Evolutionary conservation across 1,140 invertebrate genomes (phyloP).

Genomic region (Lepidurus packardi): DNA sequence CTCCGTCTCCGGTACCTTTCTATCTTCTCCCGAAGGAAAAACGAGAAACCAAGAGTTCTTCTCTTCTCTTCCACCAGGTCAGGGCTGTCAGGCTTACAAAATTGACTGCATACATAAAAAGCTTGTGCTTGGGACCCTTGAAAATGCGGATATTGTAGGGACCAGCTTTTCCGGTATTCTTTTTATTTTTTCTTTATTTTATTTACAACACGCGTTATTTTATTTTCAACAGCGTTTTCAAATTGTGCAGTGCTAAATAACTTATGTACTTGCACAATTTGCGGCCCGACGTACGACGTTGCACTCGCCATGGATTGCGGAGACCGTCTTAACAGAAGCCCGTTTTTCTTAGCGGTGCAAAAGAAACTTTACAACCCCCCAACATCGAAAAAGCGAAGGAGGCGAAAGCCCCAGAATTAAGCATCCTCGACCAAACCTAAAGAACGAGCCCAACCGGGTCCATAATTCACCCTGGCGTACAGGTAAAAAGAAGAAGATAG

Average conservation of each 20-base stretch:
- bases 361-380: not conserved
- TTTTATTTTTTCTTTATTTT: not conserved
- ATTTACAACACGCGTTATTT: too few species aligned
- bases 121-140: not conserved
- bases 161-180: not conserved
- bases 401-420: not conserved
- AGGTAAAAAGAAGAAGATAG: not conserved
- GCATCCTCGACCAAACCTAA: not conserved
- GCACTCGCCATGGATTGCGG: not conserved
- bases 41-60: not conserved
- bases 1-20: not conserved
- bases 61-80: not conserved
- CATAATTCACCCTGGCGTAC: slow-evolving; percentile 21
- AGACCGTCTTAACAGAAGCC: not conserved
- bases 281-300: not conserved
- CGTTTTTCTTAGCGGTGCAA: not conserved
- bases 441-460: slow-evolving; percentile 10
- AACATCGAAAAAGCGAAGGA: not conserved
- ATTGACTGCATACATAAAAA: slow-evolving; percentile 22
- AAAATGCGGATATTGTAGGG: not conserved
- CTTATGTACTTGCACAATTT: too few species aligned
- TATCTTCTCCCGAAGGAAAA: not conserved
- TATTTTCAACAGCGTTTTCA: too few species aligned
- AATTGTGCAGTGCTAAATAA: too few species aligned
- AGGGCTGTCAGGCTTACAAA: slow-evolving; percentile 14